These are phyloP conservation scores for Xanthorhoe designata DNA, from an alignment of 2,888 invertebrate species.

Conservation along the genomic window DNA sequence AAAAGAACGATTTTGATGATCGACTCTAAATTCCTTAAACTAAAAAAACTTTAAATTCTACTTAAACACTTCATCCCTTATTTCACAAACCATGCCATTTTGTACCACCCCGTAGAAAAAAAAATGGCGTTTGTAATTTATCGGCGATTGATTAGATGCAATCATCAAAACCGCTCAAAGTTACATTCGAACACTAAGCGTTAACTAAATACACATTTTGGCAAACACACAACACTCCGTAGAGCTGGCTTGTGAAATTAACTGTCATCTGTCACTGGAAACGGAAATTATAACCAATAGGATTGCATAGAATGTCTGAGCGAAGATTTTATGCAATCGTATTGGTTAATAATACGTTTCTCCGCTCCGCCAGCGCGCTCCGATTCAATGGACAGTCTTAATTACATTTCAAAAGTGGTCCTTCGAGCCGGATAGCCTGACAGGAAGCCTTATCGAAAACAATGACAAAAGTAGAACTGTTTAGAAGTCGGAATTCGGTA, in stretches of 20 bases:
- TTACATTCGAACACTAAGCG: constrained; percentile 25
- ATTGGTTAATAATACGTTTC: no score
- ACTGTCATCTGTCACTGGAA: neutral
- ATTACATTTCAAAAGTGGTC: no score
- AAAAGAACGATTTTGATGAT: constrained; percentile 15
- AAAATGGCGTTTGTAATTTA: constrained; percentile 9
- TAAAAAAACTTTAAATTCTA: no score
- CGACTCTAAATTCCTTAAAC: neutral
- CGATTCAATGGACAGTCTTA: no score
- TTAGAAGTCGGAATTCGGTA: no score
- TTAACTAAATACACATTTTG: constrained; percentile 33
- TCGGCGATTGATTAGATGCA: neutral
- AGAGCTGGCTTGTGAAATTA: constrained; percentile 4
- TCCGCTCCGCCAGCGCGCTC: no score
- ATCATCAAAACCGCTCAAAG: constrained; percentile 20
- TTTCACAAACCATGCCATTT: constrained; percentile 2
- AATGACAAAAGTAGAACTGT: no score
- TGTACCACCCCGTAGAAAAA: neutral
- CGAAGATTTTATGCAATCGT: no score
- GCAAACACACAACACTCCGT: constrained; percentile 30
- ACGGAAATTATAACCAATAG: no score
- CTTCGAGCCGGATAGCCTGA: no score
- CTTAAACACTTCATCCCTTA: neutral
- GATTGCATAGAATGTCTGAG: no score
- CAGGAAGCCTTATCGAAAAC: no score